A percentile compares a stretch with the other conserved stretches of the same genome.
Conservation (phyloP, 1,140 invertebrate genomes). For the Heliconius melpomene region DNA sequence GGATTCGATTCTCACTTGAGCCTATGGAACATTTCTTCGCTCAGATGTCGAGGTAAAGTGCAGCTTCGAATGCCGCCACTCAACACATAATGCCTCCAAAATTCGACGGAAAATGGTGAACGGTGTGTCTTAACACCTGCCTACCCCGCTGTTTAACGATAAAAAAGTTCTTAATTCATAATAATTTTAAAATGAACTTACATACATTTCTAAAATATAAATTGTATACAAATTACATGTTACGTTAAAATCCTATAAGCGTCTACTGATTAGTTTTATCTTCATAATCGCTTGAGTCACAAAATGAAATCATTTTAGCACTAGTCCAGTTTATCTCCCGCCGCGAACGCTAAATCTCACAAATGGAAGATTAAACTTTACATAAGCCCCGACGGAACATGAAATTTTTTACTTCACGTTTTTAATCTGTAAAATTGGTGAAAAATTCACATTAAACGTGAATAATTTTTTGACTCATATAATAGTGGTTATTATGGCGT, state of each 20-base stretch:
- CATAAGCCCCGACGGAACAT: conserved; percentile 33
- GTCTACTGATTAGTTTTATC: conserved; percentile 1
- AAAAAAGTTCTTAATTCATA: too few relatives aligned
- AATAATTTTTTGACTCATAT: background rate
- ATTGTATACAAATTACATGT: too few relatives aligned
- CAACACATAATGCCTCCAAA: too few relatives aligned
- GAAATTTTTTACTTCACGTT: conserved; percentile 34
- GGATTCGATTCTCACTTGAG: too few relatives aligned
- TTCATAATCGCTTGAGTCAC: conserved; percentile 19
- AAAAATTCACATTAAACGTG: conserved; percentile 2
- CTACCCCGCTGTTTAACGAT: too few relatives aligned
- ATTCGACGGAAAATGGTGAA: too few relatives aligned
- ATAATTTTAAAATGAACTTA: too few relatives aligned
- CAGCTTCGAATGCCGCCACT: too few relatives aligned
- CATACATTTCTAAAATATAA: too few relatives aligned
- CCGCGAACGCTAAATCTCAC: conserved; percentile 30
- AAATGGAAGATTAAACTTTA: conserved; percentile 39
- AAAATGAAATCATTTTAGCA: conserved; percentile 23
- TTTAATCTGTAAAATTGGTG: conserved; percentile 31
- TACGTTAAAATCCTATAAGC: background rate
- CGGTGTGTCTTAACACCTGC: too few relatives aligned
- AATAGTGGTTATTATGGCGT: background rate
- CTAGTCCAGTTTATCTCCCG: conserved; percentile 34
- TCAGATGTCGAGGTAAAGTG: too few relatives aligned
- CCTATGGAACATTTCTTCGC: too few relatives aligned